Conservation (phyloP, 1,140 invertebrate species). For the Halotydeus destructor region DNA sequence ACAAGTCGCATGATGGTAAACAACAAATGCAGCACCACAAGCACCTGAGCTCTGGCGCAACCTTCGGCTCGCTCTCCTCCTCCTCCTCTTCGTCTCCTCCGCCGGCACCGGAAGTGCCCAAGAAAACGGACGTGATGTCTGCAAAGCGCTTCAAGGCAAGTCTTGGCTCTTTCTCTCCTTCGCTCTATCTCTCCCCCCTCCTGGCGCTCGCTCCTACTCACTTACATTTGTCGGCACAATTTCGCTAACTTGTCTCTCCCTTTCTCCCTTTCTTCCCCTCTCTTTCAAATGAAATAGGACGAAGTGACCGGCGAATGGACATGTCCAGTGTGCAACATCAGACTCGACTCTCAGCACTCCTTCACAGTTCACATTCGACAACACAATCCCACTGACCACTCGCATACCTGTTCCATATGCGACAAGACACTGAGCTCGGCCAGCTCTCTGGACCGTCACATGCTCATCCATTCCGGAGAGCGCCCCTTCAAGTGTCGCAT, state of each 20-base stretch:
- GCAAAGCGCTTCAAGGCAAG: background rate
- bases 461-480: slow-evolving; percentile 48
- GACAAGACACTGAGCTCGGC: slow-evolving; percentile 42
- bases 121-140: background rate
- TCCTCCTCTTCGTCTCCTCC: background rate
- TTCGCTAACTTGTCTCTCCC: background rate
- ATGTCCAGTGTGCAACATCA: slow-evolving; percentile 40
- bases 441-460: slow-evolving; percentile 50
- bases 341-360: slow-evolving; percentile 36
- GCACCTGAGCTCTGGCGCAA: background rate
- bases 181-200: slow-evolving; percentile 9
- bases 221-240: background rate
- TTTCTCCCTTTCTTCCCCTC: slow-evolving; percentile 27
- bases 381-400: slow-evolving; percentile 31
- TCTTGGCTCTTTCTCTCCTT: background rate
- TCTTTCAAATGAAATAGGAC: background rate
- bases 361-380: slow-evolving; percentile 44
- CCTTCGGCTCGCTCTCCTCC: background rate
- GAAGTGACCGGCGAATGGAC: slow-evolving; percentile 6
- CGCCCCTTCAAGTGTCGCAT: slow-evolving; percentile 51
- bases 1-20: too few species aligned
- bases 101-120: too few species aligned
- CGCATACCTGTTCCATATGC: slow-evolving; percentile 30
- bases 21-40: background rate
- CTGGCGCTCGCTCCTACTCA: background rate